Conservation (phyloP, 2,113 vertebrate species). For the Cheirogaleus medius region DNA sequence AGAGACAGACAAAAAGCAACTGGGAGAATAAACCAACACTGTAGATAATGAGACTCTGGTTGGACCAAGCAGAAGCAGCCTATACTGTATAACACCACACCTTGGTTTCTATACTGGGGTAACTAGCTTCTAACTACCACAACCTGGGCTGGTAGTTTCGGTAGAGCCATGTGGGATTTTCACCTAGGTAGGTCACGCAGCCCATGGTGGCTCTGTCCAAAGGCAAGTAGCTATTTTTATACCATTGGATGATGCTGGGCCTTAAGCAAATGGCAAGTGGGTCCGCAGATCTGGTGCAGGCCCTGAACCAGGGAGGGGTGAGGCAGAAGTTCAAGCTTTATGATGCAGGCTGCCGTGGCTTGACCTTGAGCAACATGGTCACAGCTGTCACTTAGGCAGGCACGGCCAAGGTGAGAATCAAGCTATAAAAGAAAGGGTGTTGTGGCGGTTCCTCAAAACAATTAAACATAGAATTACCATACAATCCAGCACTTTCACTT, state of each 20-base stretch:
- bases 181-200: neutral
- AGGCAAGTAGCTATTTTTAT: constrained; percentile 31
- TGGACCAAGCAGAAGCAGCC: neutral
- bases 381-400: no score
- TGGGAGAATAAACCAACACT: neutral
- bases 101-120: neutral
- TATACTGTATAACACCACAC: no score
- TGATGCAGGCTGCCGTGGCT: neutral
- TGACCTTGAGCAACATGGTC: neutral
- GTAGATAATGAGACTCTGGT: rapidly evolving
- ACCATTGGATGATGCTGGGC: neutral
- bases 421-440: neutral
- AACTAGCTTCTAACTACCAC: neutral
- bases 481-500: neutral
- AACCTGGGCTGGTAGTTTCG: neutral
- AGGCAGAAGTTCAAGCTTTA: neutral
- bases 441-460: neutral
- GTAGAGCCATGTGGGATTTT: neutral
- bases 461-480: neutral
- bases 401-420: rapidly evolving
- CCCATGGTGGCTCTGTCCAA: neutral
- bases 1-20: neutral
- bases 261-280: neutral
- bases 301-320: neutral
- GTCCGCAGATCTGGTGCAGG: neutral